Evolutionary conservation across 2,888 invertebrate species (phyloP).

Genomic region (Galeopsomyia nigrocyanea): DNA sequence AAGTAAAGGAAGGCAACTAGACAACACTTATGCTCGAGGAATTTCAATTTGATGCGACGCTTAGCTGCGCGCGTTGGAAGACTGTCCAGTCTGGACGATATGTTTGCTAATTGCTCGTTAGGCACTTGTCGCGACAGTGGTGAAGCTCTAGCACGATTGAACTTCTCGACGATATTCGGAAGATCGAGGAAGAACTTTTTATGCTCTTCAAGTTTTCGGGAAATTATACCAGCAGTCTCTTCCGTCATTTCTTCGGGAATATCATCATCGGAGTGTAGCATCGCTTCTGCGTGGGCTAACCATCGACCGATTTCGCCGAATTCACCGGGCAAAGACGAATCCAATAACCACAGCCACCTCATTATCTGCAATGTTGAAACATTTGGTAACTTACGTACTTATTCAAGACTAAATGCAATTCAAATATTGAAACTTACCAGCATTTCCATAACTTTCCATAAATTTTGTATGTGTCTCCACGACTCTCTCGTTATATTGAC

Average conservation of each 20-base stretch:
- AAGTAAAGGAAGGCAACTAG: slow-evolving; percentile 92
- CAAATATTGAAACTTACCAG: slow-evolving; percentile 59
- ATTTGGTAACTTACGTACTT: slow-evolving; percentile 14
- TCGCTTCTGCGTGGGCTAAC: slow-evolving; percentile 88
- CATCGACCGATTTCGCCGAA: slow-evolving; percentile 90
- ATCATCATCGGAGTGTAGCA: slow-evolving; percentile 82
- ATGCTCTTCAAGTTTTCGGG: slow-evolving; percentile 90
- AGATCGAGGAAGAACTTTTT: slow-evolving; percentile 90
- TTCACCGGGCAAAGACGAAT: slow-evolving; percentile 87
- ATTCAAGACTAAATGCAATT: slow-evolving; percentile 8
- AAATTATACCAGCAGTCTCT: slow-evolving; percentile 88
- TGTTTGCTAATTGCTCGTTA: slow-evolving; percentile 84
- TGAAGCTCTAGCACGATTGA: slow-evolving; percentile 80
- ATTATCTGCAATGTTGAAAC: slow-evolving; percentile 73
- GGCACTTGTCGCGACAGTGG: slow-evolving; percentile 80
- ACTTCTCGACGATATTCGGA: slow-evolving; percentile 82
- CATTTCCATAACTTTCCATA: slow-evolving; percentile 85
- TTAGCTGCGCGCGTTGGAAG: slow-evolving; percentile 84
- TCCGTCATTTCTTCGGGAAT: slow-evolving; percentile 89
- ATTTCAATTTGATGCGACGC: slow-evolving; percentile 87
- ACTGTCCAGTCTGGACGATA: slow-evolving; percentile 83
- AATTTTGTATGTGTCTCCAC: slow-evolving; percentile 85
- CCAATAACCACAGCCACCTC: slow-evolving; percentile 91
- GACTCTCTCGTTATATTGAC: slow-evolving; percentile 86
- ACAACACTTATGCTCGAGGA: slow-evolving; percentile 93